Evolutionary conservation across 2,113 vertebrate species (phyloP).

Genomic region (Brachyhypopomus occidentalis): DNA sequence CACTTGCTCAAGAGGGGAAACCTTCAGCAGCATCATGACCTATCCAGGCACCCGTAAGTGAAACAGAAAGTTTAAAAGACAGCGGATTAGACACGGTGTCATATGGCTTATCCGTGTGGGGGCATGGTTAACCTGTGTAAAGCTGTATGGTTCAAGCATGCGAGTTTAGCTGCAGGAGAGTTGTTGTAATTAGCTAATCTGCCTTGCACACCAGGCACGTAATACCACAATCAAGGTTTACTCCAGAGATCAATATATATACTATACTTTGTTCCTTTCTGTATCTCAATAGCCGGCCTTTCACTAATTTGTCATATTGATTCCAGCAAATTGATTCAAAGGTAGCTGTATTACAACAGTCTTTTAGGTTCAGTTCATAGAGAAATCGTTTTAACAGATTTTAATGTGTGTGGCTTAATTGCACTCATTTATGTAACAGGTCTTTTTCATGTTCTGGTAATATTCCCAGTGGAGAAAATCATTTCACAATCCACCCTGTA

Average conservation of each 20-base stretch:
- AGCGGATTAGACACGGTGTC: not conserved
- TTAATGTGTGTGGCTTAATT: not conserved
- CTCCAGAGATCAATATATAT: slow-evolving; percentile 5
- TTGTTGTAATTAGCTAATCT: slow-evolving; percentile 36
- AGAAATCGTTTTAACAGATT: not conserved
- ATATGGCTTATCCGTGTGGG: not conserved
- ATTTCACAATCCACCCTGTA: not conserved
- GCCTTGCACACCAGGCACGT: slow-evolving; percentile 17
- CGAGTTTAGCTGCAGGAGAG: slow-evolving; percentile 7
- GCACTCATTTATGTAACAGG: not conserved
- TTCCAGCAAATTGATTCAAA: slow-evolving; percentile 10
- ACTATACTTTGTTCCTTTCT: not conserved
- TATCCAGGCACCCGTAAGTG: not conserved
- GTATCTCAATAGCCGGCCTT: not conserved
- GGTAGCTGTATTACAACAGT: not conserved
- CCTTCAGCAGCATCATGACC: not conserved
- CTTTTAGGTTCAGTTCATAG: slow-evolving; percentile 17
- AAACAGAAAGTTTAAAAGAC: not conserved
- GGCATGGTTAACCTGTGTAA: not conserved
- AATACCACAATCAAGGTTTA: slow-evolving; percentile 23
- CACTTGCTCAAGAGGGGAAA: too few relatives aligned
- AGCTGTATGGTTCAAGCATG: not conserved
- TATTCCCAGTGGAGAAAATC: not conserved
- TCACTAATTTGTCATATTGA: slow-evolving; percentile 19
- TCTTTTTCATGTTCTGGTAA: not conserved